phyloP scores from a whole-genome alignment of 1,140 invertebrate species.

The Dinothrombium tinctorium region DNA sequence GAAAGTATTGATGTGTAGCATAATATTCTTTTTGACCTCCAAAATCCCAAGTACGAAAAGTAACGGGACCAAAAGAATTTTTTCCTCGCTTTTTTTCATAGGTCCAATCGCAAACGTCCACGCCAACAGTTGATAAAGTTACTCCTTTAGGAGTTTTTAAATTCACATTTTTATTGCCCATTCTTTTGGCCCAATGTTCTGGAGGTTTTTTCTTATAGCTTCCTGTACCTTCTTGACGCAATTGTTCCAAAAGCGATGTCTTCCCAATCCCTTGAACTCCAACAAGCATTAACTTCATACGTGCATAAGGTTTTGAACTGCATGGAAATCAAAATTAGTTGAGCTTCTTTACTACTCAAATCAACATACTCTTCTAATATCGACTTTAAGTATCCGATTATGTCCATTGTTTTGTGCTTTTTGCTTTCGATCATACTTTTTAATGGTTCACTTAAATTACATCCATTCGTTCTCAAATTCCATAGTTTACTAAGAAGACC shows the following conservation, averaged over 20 bases:
- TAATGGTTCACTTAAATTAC: slow-evolving; percentile 62
- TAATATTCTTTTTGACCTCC: slow-evolving; percentile 82
- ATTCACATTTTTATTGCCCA: slow-evolving; percentile 63
- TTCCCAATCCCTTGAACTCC: slow-evolving; percentile 82
- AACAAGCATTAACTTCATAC: slow-evolving; percentile 95
- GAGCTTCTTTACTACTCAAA: slow-evolving; percentile 1
- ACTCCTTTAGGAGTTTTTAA: slow-evolving; percentile 43
- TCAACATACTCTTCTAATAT: slow-evolving; percentile 29
- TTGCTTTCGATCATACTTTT: slow-evolving; percentile 75
- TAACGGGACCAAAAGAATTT: slow-evolving; percentile 55
- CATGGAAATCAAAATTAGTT: slow-evolving; percentile 32
- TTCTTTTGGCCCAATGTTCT: slow-evolving; percentile 79
- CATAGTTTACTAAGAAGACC: slow-evolving; percentile 74
- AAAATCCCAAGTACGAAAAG: slow-evolving; percentile 98
- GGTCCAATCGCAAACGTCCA: slow-evolving; percentile 84
- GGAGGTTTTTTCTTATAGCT: slow-evolving; percentile 43
- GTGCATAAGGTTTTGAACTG: slow-evolving; percentile 74
- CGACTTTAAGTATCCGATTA: slow-evolving; percentile 75
- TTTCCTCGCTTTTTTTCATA: slow-evolving; percentile 56
- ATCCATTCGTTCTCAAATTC: slow-evolving; percentile 81
- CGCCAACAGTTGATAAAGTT: slow-evolving; percentile 83
- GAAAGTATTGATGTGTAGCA: slow-evolving; percentile 92
- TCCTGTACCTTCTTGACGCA: slow-evolving; percentile 58
- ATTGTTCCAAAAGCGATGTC: slow-evolving; percentile 65
- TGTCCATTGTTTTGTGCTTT: slow-evolving; percentile 84